A percentile compares a stretch with the other conserved stretches of the same genome.
Evolutionary conservation across 2,888 invertebrate genomes (phyloP).

Genomic region (Erebia epiphron): DNA sequence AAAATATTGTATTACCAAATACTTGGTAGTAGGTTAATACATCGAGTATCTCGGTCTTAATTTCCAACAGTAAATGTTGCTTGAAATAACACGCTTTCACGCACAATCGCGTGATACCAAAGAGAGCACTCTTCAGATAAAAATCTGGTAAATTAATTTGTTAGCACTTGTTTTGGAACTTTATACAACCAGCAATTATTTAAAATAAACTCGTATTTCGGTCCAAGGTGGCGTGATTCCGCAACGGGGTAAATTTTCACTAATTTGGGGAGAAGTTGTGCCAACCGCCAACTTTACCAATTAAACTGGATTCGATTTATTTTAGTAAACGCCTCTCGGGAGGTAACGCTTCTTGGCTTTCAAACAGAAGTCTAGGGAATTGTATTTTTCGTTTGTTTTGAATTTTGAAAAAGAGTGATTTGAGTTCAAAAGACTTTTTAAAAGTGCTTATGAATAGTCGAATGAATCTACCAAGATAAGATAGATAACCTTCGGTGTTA

Average conservation of each 20-base stretch:
- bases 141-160: background rate
- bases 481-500: too few species aligned
- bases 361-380: background rate
- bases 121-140: too few species aligned
- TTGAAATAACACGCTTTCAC: too few species aligned
- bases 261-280: slow-evolving; percentile 43
- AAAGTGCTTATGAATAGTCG: too few species aligned
- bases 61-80: too few species aligned
- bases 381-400: background rate
- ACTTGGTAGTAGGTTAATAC: too few species aligned
- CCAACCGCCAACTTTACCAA: slow-evolving; percentile 63
- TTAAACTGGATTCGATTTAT: slow-evolving; percentile 68
- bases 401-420: too few species aligned
- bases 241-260: slow-evolving; percentile 52
- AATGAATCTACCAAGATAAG: too few species aligned
- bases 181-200: background rate
- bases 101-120: too few species aligned
- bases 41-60: too few species aligned
- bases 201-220: background rate
- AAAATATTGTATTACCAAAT: too few species aligned
- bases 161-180: background rate
- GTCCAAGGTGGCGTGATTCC: background rate
- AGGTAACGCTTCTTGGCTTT: slow-evolving; percentile 26
- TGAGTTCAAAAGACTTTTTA: too few species aligned
- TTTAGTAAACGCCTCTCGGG: slow-evolving; percentile 50